Evolutionary conservation across 2,797 vertebrate species (phyloP), one percentile per base, ranked within the genome.

Genomic region (Scarus forsteni): DNA sequence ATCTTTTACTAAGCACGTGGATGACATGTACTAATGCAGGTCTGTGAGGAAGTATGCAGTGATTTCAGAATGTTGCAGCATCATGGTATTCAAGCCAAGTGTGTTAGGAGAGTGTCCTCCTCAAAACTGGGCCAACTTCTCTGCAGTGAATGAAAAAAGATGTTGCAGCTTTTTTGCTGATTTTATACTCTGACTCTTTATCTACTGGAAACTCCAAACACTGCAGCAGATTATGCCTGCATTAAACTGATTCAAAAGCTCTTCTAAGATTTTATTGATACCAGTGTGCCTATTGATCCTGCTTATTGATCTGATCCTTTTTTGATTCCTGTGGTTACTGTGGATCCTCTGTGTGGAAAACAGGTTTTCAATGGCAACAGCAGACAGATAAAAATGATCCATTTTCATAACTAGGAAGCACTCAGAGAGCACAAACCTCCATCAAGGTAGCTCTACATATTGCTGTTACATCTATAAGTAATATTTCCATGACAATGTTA

Each of bases 41-140:
- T 49, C 40, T 11, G 5, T 0, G 43, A 75, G 69, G 71, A 81
- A 71, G 71, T 39, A 6, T 52, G 53, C 36, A 4, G 12, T 73
- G 45, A 66, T 77, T 57, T 19, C 35, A 18, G 50, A 70, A 68
- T 75, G 63, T 49, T 70, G 79, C 82, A 79, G 81, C 68, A 84
- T 77, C 44, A 45, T 13, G 43, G 6, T 80, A 75, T 79, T 81
- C 83, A 50, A 51, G 73, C 55, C 40, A 55, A 56, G 49, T 48
- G 56, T 45, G 42, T 53, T 42, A 67, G 63, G 59, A 54, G 69
- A 68, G 75, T 40, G 56, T n/a, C 45, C 36, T 73, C 73, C 69
- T 62, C 85, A 11, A 68, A 60, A 48, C 45, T 13, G 13, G 14
- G 10, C 46, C 57, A 54, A 60, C 27, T 45, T 52, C 59, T 52